Percentiles rank a stretch among this genome's conserved stretches.
Evolutionary conservation across 2,888 invertebrate genomes (phyloP).

Genomic region (Polietes domitor): DNA sequence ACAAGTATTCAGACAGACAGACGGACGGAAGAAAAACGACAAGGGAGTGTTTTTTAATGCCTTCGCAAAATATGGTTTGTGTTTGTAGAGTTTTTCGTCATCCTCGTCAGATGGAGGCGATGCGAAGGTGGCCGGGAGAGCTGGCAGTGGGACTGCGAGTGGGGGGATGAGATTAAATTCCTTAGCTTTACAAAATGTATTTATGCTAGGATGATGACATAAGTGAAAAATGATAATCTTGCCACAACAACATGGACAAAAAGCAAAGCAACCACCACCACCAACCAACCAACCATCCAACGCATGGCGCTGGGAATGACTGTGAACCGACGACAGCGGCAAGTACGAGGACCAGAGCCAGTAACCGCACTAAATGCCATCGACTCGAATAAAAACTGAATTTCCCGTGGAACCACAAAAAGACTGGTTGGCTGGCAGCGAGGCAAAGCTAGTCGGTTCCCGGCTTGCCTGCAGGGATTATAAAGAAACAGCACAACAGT

Average conservation of each 20-base stretch:
- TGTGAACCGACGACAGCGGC: constrained; percentile 23
- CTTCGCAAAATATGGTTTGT: constrained; percentile 61
- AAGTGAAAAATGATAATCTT: constrained; percentile 70
- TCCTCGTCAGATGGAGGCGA: constrained; percentile 43
- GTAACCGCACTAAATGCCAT: constrained; percentile 49
- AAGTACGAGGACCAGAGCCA: constrained; percentile 32
- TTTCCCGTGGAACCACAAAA: constrained; percentile 55
- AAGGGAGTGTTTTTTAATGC: constrained; percentile 48
- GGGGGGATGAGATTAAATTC: constrained; percentile 63
- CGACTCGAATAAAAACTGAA: constrained; percentile 44
- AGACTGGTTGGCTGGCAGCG: constrained; percentile 33
- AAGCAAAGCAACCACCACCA: constrained; percentile 52
- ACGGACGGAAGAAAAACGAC: neutral
- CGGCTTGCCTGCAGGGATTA: constrained; percentile 54
- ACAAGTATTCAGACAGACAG: neutral
- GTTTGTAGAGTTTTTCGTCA: constrained; percentile 55
- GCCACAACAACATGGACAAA: constrained; percentile 63
- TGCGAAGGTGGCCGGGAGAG: neutral
- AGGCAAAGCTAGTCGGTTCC: constrained; percentile 8
- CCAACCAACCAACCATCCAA: constrained; percentile 57
- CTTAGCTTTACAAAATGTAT: constrained; percentile 58
- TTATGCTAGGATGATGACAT: constrained; percentile 67
- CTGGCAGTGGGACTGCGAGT: constrained; percentile 10
- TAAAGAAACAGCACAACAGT: neutral
- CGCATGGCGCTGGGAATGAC: constrained; percentile 25